Evolutionary conservation across 2,797 vertebrate species (phyloP).

Genomic region (Sebastes umbrosus): DNA sequence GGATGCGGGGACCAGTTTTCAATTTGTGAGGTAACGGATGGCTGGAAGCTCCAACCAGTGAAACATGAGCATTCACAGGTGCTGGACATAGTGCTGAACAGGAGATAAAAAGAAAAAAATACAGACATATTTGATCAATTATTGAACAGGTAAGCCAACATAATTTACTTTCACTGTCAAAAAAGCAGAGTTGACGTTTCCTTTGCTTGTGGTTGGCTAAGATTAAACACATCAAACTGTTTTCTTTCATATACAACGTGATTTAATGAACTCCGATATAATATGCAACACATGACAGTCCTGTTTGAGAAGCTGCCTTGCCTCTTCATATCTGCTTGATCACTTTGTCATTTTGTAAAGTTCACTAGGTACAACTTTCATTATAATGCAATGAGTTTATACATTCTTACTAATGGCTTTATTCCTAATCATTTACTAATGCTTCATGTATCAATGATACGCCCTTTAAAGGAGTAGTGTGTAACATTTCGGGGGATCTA

Average conservation of each 20-base stretch:
- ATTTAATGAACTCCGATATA: not conserved
- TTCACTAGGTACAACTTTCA: not conserved
- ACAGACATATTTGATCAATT: not conserved
- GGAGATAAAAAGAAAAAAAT: not conserved
- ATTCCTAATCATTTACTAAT: not conserved
- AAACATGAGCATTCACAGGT: not conserved
- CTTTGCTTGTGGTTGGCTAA: not conserved
- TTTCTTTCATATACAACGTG: not conserved
- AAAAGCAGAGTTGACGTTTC: accelerated
- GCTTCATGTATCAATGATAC: not conserved
- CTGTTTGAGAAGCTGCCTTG: not conserved
- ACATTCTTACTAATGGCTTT: not conserved
- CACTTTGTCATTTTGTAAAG: not conserved
- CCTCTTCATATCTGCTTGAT: not conserved
- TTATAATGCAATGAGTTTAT: not conserved
- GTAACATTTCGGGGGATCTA: too few relatives aligned
- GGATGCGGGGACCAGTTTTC: slow-evolving; percentile 20
- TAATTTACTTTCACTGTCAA: not conserved
- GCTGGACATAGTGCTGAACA: not conserved
- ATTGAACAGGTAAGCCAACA: not conserved
- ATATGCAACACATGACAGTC: not conserved
- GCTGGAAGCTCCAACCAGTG: not conserved
- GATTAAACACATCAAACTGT: not conserved
- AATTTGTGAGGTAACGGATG: slow-evolving; percentile 12
- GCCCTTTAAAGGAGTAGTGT: too few relatives aligned